Evolutionary conservation across 2,797 vertebrate genomes (phyloP), one percentile per base, ranked within the genome.

Genomic region (Florisuga fusca): DNA sequence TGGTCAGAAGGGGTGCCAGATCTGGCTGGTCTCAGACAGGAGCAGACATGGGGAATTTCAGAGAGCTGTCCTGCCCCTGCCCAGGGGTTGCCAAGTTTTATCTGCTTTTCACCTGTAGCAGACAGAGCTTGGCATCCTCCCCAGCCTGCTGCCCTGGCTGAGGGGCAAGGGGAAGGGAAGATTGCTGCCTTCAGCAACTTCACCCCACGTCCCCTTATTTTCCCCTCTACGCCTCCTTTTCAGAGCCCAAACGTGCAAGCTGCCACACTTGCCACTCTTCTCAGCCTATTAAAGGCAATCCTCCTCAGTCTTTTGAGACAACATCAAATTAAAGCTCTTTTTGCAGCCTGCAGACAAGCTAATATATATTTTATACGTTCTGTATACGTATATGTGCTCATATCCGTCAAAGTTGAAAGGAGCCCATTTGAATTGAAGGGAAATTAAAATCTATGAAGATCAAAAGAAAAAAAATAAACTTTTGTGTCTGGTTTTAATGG

Each of bases 301-400:
- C 22, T 41, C 27, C 31, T 84, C 67, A 46, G 66, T 66, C 62
- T 64, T 87, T 84, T 59, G 80, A 92, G 90, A 94, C 15, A 72
- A 68, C 34, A 62, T 53, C 53, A 85, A 96, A 91, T 87, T 94
- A 82, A 85, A 95, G 72, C 19, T 80, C 25, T 71, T 90, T 90
- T 89, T 93, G 78, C 95, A 91, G 77, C 55, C 74, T 93, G 62
- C 23, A 94, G 95, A 79, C 36, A 85, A 80, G 73, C 73, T 95
- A 46, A 94, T 96, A 90, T 89, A 92, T 95, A 92, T 96, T 94
- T 94, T 13, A 81, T 94, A 58, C 54, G 25, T 88, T 77, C 84
- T 46, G 72, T 90, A 51, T 82, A 71, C 72, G 33, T 84, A 69
- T 55, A 21, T 62, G 41, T 17, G 21, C 33, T 77, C 20, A 69